Base-by-base conservation (phyloP, 2,113 vertebrate genomes). In the Pantherophis guttatus region DNA sequence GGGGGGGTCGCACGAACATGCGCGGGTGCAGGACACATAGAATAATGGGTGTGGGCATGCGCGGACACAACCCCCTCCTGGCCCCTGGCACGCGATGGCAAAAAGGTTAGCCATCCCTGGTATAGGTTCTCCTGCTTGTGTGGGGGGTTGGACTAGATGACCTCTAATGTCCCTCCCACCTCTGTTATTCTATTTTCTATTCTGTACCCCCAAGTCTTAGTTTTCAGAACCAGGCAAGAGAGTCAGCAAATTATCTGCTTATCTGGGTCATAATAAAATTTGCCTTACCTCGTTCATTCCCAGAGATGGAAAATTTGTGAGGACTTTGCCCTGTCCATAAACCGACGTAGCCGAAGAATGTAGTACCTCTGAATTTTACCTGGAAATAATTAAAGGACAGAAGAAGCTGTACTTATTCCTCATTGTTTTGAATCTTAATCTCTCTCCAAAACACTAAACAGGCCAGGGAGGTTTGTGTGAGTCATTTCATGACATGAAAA, bases 281-380 rank as follows among this genome's bases (percentile, higher is more conserved):
- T 70, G 88, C 91, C 93, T 97, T 97, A 99, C 99, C 98, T 97
- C 99, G 97, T 94, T 99, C 97, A 33, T 99, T 96, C 0, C 98
- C 99, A 1, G 99, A 98, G 91, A 99, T 1, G 0, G 98, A 99
- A 94, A 99, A 99, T 95, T 98, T 99, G 92, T 98, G 95, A 0
- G 98, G 98, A 94, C 98, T 99, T 90, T 99, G 99, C 54, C 99
- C 99, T 0, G 99, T 99, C 99, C 99, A 99, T 91, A 99, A 93
- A 3, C 99, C 99, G 0, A 99, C 97, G 0, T 99, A 99, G 33
- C 99, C 99, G 13, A 99, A 87, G 93, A 99, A 99, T 0, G 99
- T 98, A 0, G 99, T 99, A 92, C 99, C 99, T 54, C 93, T 98
- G 95, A 98, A 99, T 0, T 96, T 97, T 23, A 98, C 93, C 99